Evolutionary conservation across 2,888 invertebrate genomes (phyloP).

Genomic region (Temnothorax rugatulus): DNA sequence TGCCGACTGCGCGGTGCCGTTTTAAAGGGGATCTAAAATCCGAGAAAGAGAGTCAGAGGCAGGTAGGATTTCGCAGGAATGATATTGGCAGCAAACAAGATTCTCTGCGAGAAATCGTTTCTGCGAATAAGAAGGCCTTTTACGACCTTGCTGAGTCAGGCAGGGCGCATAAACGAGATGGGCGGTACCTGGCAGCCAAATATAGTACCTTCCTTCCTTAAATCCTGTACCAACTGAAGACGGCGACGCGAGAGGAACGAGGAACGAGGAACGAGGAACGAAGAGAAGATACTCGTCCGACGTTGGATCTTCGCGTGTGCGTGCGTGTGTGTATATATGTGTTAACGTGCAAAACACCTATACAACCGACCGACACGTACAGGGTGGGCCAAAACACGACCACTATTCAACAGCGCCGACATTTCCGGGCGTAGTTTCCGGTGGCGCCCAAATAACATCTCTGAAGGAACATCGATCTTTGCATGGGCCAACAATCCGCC

Average conservation of each 20-base stretch:
- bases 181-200: slow-evolving; percentile 82
- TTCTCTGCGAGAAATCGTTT: slow-evolving; percentile 80
- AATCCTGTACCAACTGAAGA: slow-evolving; percentile 73
- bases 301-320: slow-evolving; percentile 41
- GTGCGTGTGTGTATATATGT: slow-evolving; percentile 37
- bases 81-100: slow-evolving; percentile 78
- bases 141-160: slow-evolving; percentile 80
- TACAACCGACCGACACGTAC: slow-evolving; percentile 46
- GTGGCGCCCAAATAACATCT: slow-evolving; percentile 66
- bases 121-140: slow-evolving; percentile 78
- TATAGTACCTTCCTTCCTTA: slow-evolving; percentile 82
- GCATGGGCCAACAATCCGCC: slow-evolving; percentile 63
- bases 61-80: slow-evolving; percentile 65
- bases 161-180: slow-evolving; percentile 83
- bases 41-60: slow-evolving; percentile 48
- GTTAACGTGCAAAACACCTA: slow-evolving; percentile 61
- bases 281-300: slow-evolving; percentile 43
- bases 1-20: slow-evolving; percentile 44
- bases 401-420: slow-evolving; percentile 77
- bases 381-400: slow-evolving; percentile 78
- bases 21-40: slow-evolving; percentile 68
- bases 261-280: slow-evolving; percentile 17
- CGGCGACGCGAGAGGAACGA: slow-evolving; percentile 39
- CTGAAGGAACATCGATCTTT: slow-evolving; percentile 68
- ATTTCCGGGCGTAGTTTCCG: slow-evolving; percentile 69